Conservation (phyloP, 2,888 invertebrate species). For the Calameuta idolon region DNA sequence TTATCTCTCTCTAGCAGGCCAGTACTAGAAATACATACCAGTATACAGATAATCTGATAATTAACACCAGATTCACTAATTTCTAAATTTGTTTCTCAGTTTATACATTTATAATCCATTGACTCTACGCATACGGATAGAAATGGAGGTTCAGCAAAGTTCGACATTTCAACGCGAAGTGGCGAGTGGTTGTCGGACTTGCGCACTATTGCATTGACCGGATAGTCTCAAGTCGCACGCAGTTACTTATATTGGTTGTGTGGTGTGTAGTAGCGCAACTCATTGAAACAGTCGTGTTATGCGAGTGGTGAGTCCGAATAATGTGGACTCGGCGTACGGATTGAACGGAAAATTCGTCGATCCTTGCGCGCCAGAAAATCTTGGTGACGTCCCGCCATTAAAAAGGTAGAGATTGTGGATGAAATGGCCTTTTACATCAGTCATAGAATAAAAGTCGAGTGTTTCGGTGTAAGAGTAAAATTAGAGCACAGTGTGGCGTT, state of each 20-base stretch:
- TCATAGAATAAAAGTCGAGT: background rate
- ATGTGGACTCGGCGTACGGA: background rate
- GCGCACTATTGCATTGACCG: background rate
- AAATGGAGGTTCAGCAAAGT: background rate
- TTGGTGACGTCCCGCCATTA: background rate
- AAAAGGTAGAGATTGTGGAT: background rate
- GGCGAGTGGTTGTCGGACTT: background rate
- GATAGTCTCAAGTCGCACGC: background rate
- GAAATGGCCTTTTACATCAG: background rate
- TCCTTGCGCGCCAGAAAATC: background rate
- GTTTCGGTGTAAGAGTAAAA: background rate
- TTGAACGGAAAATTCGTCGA: slow-evolving; percentile 5
- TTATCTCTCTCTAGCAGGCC: background rate
- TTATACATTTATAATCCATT: background rate
- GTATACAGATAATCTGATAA: background rate
- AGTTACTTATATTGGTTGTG: slow-evolving; percentile 2
- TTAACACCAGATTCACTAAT: background rate
- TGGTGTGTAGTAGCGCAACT: slow-evolving; percentile 1
- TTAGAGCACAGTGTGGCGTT: slow-evolving; percentile 5
- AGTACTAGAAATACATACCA: background rate
- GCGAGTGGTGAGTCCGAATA: background rate
- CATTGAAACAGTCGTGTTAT: slow-evolving; percentile 1
- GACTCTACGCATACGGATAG: background rate
- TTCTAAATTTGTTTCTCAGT: background rate
- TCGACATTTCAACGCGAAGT: background rate